A percentile compares a stretch with the other conserved stretches of the same genome.
These are phyloP conservation scores for Acanthopleura granulata DNA, from an alignment of 2,888 invertebrate species.

Conservation along the genomic window DNA sequence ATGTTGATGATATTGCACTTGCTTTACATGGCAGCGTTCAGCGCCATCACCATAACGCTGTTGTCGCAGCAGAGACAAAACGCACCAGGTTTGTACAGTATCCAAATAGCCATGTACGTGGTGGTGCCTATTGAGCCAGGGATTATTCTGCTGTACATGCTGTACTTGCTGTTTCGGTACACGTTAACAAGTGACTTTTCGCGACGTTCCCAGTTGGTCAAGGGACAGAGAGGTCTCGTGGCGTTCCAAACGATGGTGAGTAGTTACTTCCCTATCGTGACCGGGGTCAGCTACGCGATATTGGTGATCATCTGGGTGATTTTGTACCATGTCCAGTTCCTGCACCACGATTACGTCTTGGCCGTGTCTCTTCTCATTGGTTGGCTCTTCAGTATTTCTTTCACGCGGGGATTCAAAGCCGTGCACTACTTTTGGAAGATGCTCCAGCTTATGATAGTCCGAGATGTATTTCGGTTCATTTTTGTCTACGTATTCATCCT, in stretches of 20 bases:
- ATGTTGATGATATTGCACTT: conserved; percentile 59
- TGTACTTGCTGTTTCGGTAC: conserved; percentile 26
- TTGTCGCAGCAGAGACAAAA: conserved; percentile 39
- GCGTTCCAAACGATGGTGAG: conserved; percentile 26
- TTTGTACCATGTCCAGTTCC: conserved; percentile 37
- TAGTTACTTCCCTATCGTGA: conserved; percentile 21
- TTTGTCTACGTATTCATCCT: conserved; percentile 64
- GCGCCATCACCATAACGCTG: conserved; percentile 42
- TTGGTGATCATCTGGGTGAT: conserved; percentile 56
- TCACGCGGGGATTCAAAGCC: conserved; percentile 62
- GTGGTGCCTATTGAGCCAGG: conserved; percentile 51
- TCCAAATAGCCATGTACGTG: conserved; percentile 38
- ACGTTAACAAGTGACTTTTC: conserved; percentile 30
- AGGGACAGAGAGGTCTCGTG: conserved; percentile 17
- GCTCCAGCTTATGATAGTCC: conserved; percentile 62
- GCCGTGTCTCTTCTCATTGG: conserved; percentile 59
- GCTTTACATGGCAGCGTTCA: conserved; percentile 60
- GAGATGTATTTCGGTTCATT: conserved; percentile 61
- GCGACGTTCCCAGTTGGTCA: conserved; percentile 18
- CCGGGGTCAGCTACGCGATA: conserved; percentile 43
- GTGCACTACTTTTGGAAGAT: conserved; percentile 65
- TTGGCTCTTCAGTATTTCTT: conserved; percentile 63
- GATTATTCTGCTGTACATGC: conserved; percentile 42
- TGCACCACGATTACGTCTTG: conserved; percentile 56
- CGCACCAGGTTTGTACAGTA: conserved; percentile 22